Evolutionary conservation across 2,113 vertebrate species (phyloP), one percentile per base, ranked within the genome.

Genomic region (Triplophysa tibetana): DNA sequence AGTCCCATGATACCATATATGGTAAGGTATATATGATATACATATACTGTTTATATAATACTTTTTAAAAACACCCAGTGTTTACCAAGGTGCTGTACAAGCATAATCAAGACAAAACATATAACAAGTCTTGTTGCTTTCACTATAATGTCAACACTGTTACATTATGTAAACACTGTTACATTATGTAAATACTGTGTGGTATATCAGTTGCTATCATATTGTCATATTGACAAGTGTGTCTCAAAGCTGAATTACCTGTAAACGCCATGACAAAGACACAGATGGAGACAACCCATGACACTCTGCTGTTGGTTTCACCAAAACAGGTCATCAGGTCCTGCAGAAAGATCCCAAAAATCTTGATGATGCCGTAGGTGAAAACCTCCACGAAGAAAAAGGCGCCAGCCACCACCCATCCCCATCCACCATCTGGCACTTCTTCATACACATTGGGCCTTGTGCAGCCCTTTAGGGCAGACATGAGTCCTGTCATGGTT

Each of bases 381-480:
- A 98, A 95, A 61, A 94, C 92, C 87, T 97, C 96, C 64, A 98
- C 87, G 2, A 98, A 84, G 90, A 99, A 99, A 86, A 98, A 99
- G 29, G 95, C 92, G 13, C 90, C 88, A 0, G 96, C 96, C 1
- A 98, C 88, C 0, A 88, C 89, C 96, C 97, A 99, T 21, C 98
- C 98, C 97, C 97, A 99, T 82, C 96, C 96, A 88, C 98, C 97
- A 0, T 99, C 96, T 83, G 98, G 98, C 87, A 94, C 93, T 92
- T 94, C 89, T 45, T 93, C 54, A 88, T 98, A 98, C 80, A 95
- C 90, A n/a, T 93, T 97, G 81, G 96, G 93, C 81, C 92, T 84
- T 41, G 89, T 77, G 83, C 92, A 94, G 26, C 80, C 81, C 84
- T 88, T 84, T 65, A 87, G 83, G 54, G 82, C 86, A 77, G 86